A percentile compares a stretch with the other conserved stretches of the same genome.
Evolutionary conservation across 2,113 vertebrate genomes (phyloP).

Genomic region (Gallinago undulata): DNA sequence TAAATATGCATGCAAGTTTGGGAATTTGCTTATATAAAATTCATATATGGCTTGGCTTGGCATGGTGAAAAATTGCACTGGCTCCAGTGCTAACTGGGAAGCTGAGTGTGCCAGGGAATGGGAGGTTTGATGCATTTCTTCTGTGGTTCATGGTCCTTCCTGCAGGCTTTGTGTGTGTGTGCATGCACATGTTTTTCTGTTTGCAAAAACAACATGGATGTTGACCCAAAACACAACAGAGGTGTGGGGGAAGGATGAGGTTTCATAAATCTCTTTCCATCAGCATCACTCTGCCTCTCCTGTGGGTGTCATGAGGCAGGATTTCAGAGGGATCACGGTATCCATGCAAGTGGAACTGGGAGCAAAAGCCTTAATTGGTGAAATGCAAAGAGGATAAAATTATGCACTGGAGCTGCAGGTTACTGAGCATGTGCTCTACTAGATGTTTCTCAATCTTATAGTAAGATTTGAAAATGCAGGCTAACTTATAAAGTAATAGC

Average conservation of each 20-base stretch:
- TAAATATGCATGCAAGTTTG: not conserved
- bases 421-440: fast-evolving
- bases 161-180: not conserved
- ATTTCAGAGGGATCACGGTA: not conserved
- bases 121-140: not conserved
- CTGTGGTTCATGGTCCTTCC: not conserved
- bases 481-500: not conserved
- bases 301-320: not conserved
- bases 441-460: not conserved
- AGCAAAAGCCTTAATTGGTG: not conserved
- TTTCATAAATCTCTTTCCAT: not conserved
- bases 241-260: not conserved
- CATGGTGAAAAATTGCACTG: not conserved
- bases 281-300: not conserved
- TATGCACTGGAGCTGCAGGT: not conserved
- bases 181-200: fast-evolving
- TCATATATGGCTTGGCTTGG: no score
- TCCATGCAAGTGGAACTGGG: not conserved
- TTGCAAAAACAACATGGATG: not conserved
- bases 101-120: not conserved
- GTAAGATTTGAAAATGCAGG: not conserved
- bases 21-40: not conserved
- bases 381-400: not conserved
- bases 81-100: not conserved
- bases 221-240: not conserved